Percentiles rank a stretch among this genome's conserved stretches.
phyloP scores from a whole-genome alignment of 2,888 invertebrate genomes.

The Tenthredo notha region DNA sequence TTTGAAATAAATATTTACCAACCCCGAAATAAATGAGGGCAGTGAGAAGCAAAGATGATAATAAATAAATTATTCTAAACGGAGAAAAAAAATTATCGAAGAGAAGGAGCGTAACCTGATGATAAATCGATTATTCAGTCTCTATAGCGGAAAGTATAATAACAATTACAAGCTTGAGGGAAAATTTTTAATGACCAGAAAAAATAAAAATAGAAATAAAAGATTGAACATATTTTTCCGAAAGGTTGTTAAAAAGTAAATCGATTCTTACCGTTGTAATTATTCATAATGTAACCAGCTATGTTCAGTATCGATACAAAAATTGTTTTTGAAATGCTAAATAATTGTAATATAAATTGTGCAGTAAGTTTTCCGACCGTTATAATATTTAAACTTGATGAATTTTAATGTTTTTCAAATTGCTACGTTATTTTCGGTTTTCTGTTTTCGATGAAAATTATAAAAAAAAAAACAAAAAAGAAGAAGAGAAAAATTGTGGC shows the following conservation, averaged over 20 bases:
- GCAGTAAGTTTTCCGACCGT: background rate
- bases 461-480: background rate
- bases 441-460: background rate
- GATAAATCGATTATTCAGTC: background rate
- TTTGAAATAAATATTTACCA: no score
- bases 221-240: background rate
- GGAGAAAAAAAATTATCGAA: background rate
- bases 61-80: background rate
- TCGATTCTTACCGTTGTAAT: background rate
- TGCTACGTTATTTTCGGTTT: background rate
- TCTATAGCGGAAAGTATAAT: no score
- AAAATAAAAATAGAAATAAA: background rate
- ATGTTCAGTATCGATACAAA: background rate
- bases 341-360: background rate
- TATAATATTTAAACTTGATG: background rate
- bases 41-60: background rate
- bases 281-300: background rate
- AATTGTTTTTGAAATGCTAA: background rate
- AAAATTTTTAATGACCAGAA: background rate
- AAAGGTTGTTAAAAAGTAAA: background rate
- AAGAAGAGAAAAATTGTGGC: background rate
- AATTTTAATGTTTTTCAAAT: constrained; percentile 3
- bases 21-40: no score
- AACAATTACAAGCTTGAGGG: background rate
- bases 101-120: background rate